These are phyloP conservation scores for Ardeotis arabs DNA, from an alignment of 2,113 vertebrate species.

Conservation along the genomic window DNA sequence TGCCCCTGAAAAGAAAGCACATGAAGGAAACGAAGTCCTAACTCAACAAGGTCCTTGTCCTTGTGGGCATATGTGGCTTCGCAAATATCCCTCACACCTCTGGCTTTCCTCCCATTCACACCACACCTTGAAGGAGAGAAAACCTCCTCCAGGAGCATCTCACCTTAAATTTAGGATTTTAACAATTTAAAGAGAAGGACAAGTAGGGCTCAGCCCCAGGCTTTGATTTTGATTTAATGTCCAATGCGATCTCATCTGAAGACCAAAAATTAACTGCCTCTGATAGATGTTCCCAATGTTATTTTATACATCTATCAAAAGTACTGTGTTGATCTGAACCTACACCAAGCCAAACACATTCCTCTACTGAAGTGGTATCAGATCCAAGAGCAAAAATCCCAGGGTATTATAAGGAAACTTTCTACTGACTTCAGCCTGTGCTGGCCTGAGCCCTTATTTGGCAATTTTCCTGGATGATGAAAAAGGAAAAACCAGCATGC, in stretches of 20 bases:
- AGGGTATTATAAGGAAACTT: not conserved
- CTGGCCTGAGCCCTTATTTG: constrained; percentile 17
- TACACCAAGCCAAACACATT: not conserved
- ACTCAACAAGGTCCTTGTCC: not conserved
- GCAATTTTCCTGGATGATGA: constrained; percentile 1
- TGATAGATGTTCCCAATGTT: not conserved
- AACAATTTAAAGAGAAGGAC: not conserved
- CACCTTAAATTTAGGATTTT: not conserved
- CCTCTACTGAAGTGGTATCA: not conserved
- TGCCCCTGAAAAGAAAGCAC: not conserved
- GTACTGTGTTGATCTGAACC: not conserved
- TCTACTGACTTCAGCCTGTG: not conserved
- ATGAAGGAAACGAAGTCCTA: not conserved
- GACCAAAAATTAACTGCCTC: not conserved
- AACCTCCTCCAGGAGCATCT: not conserved
- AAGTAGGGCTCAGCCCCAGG: not conserved
- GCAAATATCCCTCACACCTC: not conserved
- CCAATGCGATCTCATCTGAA: not conserved
- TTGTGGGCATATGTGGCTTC: not conserved
- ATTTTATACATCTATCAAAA: not conserved
- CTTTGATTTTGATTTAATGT: not conserved
- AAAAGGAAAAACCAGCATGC: not conserved
- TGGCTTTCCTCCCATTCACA: not conserved
- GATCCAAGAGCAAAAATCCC: constrained; percentile 21
- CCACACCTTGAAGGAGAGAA: not conserved